These are phyloP conservation scores for Polietes domitor DNA, from an alignment of 2,888 invertebrate genomes.

Conservation along the genomic window DNA sequence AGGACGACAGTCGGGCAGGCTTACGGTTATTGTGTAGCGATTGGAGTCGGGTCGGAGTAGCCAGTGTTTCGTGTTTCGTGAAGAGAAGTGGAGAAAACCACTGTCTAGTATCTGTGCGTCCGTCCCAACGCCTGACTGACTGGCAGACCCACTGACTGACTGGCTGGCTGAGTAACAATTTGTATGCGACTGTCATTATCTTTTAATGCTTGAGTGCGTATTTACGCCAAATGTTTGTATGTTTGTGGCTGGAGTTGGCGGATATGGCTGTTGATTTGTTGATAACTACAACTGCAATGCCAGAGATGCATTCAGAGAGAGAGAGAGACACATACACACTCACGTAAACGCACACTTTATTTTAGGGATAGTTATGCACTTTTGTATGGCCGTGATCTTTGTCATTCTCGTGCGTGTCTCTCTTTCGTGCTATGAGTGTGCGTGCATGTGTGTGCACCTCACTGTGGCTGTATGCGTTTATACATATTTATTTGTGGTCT, in stretches of 20 bases:
- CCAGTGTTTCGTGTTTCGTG: neutral
- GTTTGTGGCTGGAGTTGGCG: conserved; percentile 54
- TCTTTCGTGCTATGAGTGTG: neutral
- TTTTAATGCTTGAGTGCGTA: conserved; percentile 40
- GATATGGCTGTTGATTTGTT: conserved; percentile 64
- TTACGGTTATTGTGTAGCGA: conserved; percentile 25
- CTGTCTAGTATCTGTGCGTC: neutral
- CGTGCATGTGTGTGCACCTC: neutral
- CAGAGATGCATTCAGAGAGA: conserved; percentile 46
- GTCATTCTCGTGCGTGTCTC: conserved; percentile 7
- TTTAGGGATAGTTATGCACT: conserved; percentile 43
- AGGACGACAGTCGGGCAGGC: conserved; percentile 28
- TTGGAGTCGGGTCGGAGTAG: conserved; percentile 14
- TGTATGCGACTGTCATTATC: neutral
- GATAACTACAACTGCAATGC: conserved; percentile 29
- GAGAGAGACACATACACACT: neutral
- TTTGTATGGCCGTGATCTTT: conserved; percentile 58
- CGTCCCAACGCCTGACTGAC: neutral
- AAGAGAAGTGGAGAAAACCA: conserved; percentile 16
- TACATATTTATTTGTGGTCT: conserved; percentile 29
- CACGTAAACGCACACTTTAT: neutral
- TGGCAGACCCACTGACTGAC: conserved; percentile 3
- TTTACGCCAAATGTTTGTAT: neutral
- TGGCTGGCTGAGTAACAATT: neutral
- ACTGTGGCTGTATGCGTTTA: neutral